Evolutionary conservation across 2,888 invertebrate species (phyloP).

Genomic region (Mimumesa dahlbomi): DNA sequence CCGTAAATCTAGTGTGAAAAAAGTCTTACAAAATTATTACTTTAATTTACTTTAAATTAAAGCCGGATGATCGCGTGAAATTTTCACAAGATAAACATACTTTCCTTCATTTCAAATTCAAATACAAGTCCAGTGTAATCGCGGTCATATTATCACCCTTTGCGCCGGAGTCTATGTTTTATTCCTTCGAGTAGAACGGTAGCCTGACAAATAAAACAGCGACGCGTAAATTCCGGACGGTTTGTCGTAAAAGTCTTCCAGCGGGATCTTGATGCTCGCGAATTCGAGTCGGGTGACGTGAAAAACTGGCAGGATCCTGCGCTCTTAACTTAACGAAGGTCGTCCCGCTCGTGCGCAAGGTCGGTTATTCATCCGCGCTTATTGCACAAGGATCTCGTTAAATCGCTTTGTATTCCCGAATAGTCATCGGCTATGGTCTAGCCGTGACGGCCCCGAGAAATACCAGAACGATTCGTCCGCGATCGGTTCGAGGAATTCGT

Average conservation of each 20-base stretch:
- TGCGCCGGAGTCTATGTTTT: background rate
- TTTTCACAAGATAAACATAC: too few species aligned
- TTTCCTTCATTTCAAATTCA: too few species aligned
- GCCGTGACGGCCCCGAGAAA: slow-evolving; percentile 37
- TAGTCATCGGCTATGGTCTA: slow-evolving; percentile 43
- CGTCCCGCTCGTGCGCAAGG: slow-evolving; percentile 63
- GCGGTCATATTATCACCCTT: slow-evolving; percentile 12
- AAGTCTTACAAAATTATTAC: too few species aligned
- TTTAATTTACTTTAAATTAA: too few species aligned
- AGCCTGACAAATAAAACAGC: slow-evolving; percentile 14
- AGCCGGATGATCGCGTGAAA: too few species aligned
- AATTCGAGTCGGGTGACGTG: slow-evolving; percentile 51
- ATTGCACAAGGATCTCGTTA: slow-evolving; percentile 69
- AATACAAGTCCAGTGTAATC: background rate
- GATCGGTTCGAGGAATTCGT: too few species aligned
- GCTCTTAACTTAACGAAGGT: slow-evolving; percentile 61
- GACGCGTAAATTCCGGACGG: slow-evolving; percentile 13
- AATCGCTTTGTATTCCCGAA: slow-evolving; percentile 63
- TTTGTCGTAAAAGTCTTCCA: slow-evolving; percentile 9
- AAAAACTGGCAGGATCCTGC: slow-evolving; percentile 60
- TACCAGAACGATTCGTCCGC: slow-evolving; percentile 26
- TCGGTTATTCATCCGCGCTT: slow-evolving; percentile 67
- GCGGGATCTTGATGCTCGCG: slow-evolving; percentile 39
- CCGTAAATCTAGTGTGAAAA: too few species aligned
- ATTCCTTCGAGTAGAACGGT: background rate